Percentiles rank a stretch among this genome's conserved stretches.
phyloP scores from a whole-genome alignment of 2,797 vertebrate species.

The Gephyroberyx darwinii region DNA sequence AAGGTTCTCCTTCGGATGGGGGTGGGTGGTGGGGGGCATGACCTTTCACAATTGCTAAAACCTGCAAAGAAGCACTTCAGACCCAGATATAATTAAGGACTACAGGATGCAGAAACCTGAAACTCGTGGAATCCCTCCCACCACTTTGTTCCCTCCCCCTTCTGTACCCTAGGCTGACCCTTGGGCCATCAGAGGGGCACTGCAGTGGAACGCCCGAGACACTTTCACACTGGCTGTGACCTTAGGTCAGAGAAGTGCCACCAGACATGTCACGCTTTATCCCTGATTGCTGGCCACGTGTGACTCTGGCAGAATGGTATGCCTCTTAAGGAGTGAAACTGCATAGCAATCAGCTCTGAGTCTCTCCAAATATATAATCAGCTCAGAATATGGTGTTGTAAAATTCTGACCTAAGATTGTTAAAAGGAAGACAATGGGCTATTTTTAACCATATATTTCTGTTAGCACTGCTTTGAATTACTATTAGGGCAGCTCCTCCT shows the following conservation, averaged over 20 bases:
- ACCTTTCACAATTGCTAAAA: not conserved
- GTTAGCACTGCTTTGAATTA: constrained; percentile 2
- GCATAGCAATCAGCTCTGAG: constrained; percentile 65
- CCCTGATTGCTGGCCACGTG: constrained; percentile 69
- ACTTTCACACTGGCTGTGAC: constrained; percentile 60
- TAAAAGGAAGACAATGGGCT: constrained; percentile 18
- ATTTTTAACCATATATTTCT: constrained; percentile 45
- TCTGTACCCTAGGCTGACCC: constrained; percentile 49
- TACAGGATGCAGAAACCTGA: not conserved
- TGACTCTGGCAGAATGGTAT: constrained; percentile 61
- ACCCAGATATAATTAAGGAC: not conserved
- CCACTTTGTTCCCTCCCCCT: constrained; percentile 25
- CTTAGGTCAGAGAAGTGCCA: constrained; percentile 75
- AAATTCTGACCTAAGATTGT: constrained; percentile 39
- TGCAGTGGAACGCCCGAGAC: constrained; percentile 64
- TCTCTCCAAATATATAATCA: constrained; percentile 66
- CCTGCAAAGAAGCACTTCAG: constrained; percentile 1
- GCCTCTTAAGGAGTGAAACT: constrained; percentile 63
- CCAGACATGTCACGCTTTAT: constrained; percentile 76
- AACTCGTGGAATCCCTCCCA: constrained; percentile 12
- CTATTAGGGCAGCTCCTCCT: not conserved
- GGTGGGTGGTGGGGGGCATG: not conserved
- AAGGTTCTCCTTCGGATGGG: not conserved
- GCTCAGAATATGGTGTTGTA: constrained; percentile 37
- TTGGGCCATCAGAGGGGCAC: constrained; percentile 60